Evolutionary conservation across 2,888 invertebrate species (phyloP).

Genomic region (Rhyacophila evoluta): DNA sequence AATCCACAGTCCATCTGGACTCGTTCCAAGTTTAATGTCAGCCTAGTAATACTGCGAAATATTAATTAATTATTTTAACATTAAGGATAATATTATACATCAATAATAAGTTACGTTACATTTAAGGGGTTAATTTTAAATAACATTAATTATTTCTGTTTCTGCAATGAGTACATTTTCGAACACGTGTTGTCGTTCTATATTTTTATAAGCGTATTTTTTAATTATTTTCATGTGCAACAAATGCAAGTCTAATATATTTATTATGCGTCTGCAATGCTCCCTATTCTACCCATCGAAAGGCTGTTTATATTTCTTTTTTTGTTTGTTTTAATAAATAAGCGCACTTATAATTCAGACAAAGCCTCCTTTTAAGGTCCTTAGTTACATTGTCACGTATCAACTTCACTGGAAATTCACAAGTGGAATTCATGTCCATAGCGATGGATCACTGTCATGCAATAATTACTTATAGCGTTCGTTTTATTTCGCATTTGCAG

Average conservation of each 20-base stretch:
- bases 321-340: slow-evolving; percentile 17
- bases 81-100: slow-evolving; percentile 44
- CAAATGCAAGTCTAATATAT: slow-evolving; percentile 32
- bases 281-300: slow-evolving; percentile 6
- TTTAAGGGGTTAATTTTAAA: slow-evolving; percentile 30
- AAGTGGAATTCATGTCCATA: background rate
- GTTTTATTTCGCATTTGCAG: slow-evolving; percentile 12
- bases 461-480: background rate
- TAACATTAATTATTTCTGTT: slow-evolving; percentile 28
- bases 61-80: slow-evolving; percentile 2
- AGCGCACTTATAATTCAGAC: slow-evolving; percentile 35
- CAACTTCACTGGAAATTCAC: slow-evolving; percentile 15
- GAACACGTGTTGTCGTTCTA: slow-evolving; percentile 40
- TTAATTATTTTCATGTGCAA: slow-evolving; percentile 36
- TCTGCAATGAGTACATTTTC: slow-evolving; percentile 40
- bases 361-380: background rate
- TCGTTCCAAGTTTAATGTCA: slow-evolving; percentile 25
- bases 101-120: slow-evolving; percentile 45
- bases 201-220: slow-evolving; percentile 50
- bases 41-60: slow-evolving; percentile 45
- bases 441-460: background rate
- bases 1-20: background rate
- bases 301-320: background rate
- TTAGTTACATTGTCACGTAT: background rate
- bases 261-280: background rate